Evolutionary conservation across 2,113 vertebrate genomes (phyloP), one percentile per base, ranked within the genome.

Genomic region (Coptodon bakossiorum): DNA sequence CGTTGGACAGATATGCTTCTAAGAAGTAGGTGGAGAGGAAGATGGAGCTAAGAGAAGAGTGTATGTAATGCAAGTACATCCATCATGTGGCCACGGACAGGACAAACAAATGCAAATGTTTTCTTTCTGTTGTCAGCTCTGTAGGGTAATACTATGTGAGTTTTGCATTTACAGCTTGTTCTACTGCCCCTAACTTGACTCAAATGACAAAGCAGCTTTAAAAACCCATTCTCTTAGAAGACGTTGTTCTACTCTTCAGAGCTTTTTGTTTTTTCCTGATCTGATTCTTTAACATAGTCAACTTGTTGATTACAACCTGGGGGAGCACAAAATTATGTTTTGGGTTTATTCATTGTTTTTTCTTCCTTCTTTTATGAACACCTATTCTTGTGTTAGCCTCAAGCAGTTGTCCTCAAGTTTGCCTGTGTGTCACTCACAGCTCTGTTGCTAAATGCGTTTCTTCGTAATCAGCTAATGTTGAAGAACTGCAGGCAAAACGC

Each of bases 401-500:
- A 2, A 16, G 43, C 24, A 76, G 24, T 3, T 76, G 43, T 76
- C 43, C 43, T 50, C 43, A 78, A n/a, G 43, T 78, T 78, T 50
- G 19, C 2, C 66, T 68, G 12, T 66, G 16, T 82, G 59, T 38
- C 71, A 2, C 61, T 59, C 59, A 59, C 78, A 68, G 34, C 50
- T 80, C 52, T 63, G 48, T 80, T 31, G 53, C 83, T 81, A 79
- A 82, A 86, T 86, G 4, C 0, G 1, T 81, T 36, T 78, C 40
- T 38, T 19, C 1, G 14, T 79, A 24, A 63, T 88, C 34, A n/a
- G 36, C 4, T n/a, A 5, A 12, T 16, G 24, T 54, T 54, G 36
- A 90, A 54, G n/a, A 90, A 87, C 86, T 91, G 68, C 84, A 81
- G 81, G 59, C 12, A 56, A 84, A 68, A 80, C 7, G 27, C 24